Evolutionary conservation across 1,140 invertebrate species (phyloP).

Genomic region (Ips typographus): DNA sequence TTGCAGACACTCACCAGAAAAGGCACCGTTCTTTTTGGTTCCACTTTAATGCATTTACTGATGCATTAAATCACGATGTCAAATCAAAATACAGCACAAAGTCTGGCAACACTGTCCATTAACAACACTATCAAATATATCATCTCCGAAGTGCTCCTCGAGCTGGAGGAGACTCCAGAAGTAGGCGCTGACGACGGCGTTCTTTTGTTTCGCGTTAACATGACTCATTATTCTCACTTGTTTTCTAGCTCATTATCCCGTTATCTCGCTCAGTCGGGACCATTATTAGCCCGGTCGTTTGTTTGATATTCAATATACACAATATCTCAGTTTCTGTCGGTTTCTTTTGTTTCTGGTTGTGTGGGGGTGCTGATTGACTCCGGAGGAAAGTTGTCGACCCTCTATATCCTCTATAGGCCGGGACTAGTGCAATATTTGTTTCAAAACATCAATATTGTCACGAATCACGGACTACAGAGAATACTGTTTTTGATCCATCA

Average conservation of each 20-base stretch:
- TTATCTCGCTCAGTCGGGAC: constrained; percentile 21
- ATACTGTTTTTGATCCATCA: background rate
- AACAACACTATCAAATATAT: constrained; percentile 11
- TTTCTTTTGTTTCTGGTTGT: constrained; percentile 3
- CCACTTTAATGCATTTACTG: too few relatives aligned
- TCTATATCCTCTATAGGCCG: constrained; percentile 47
- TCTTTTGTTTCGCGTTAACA: constrained; percentile 25
- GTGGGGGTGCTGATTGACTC: background rate
- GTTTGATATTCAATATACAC: constrained; percentile 23
- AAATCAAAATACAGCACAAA: too few relatives aligned
- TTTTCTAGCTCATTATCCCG: constrained; percentile 29
- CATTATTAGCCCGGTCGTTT: constrained; percentile 29
- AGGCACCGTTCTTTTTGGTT: too few relatives aligned
- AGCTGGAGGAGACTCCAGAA: constrained; percentile 8
- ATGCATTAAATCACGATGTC: too few relatives aligned
- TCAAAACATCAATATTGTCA: constrained; percentile 49
- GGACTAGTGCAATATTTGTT: constrained; percentile 52
- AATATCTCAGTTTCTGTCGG: constrained; percentile 10
- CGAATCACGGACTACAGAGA: constrained; percentile 51
- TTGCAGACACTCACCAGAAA: too few relatives aligned
- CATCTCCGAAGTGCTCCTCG: constrained; percentile 10
- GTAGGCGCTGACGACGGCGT: constrained; percentile 2
- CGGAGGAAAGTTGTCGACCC: constrained; percentile 12
- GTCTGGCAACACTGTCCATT: background rate
- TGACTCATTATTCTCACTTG: constrained; percentile 34